phyloP scores from a whole-genome alignment of 2,797 vertebrate species.

The Botia kubotai region DNA sequence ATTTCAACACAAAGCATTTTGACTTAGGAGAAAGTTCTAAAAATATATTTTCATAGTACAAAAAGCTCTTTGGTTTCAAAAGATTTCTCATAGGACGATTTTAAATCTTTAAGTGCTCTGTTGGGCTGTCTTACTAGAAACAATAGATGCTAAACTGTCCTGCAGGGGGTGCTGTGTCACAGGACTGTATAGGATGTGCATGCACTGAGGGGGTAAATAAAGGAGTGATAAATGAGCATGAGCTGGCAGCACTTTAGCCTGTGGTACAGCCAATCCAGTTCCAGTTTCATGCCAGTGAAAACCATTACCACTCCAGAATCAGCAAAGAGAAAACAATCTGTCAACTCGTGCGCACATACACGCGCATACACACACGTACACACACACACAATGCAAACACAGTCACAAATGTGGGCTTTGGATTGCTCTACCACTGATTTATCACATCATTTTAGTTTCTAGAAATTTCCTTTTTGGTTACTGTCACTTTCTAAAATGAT shows the following conservation, averaged over 20 bases:
- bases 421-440: constrained; percentile 2
- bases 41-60: too few relatives aligned
- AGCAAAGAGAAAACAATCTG: constrained; percentile 30
- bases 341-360: constrained; percentile 33
- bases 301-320: constrained; percentile 69
- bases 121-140: not conserved
- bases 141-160: not conserved
- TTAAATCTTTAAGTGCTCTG: too few relatives aligned
- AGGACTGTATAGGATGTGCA: not conserved
- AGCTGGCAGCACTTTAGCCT: constrained; percentile 60
- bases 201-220: constrained; percentile 37
- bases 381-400: not conserved
- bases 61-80: too few relatives aligned
- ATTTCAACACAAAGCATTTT: not conserved
- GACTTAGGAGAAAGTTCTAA: too few relatives aligned
- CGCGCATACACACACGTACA: constrained; percentile 3
- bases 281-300: constrained; percentile 75
- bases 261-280: constrained; percentile 51
- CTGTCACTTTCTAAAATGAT: not conserved
- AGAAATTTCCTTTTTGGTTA: constrained; percentile 5
- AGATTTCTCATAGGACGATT: not conserved
- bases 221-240: constrained; percentile 54
- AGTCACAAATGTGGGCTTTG: too few relatives aligned
- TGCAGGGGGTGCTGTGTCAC: constrained; percentile 30
- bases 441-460: constrained; percentile 8